A percentile compares a stretch with the other conserved stretches of the same genome.
These are phyloP conservation scores for Anhinga anhinga DNA, from an alignment of 2,113 vertebrate species.

Conservation along the genomic window DNA sequence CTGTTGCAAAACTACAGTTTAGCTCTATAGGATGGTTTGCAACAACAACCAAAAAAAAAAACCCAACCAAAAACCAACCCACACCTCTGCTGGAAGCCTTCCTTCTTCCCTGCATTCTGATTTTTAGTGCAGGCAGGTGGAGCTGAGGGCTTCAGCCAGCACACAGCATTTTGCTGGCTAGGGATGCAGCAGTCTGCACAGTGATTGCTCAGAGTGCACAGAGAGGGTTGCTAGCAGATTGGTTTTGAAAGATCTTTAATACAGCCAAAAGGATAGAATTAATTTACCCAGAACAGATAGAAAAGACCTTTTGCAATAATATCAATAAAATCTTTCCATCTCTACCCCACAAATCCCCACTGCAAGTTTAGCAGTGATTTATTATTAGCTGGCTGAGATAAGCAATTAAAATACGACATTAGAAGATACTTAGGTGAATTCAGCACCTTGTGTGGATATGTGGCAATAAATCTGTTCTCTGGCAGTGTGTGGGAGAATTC, in stretches of 20 bases:
- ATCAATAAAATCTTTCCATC: not conserved
- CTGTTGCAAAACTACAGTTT: not conserved
- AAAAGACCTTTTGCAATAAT: not conserved
- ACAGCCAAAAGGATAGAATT: not conserved
- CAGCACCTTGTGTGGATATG: not conserved
- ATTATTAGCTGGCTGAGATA: not conserved
- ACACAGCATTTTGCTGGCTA: not conserved
- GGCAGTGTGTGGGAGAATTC: slow-evolving; percentile 55
- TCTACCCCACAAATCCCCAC: not conserved
- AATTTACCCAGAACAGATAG: not conserved
- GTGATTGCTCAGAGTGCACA: not conserved
- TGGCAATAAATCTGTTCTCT: slow-evolving; percentile 51
- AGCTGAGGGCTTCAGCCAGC: slow-evolving; percentile 31
- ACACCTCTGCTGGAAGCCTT: not conserved
- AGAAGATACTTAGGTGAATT: not conserved
- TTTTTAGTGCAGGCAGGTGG: slow-evolving; percentile 20
- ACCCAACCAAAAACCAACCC: too few species aligned
- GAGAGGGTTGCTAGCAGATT: not conserved
- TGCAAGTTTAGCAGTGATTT: not conserved
- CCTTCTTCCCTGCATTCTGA: not conserved
- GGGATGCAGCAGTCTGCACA: slow-evolving; percentile 16
- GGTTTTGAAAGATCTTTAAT: not conserved
- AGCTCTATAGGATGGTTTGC: not conserved
- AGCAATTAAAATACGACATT: slow-evolving; percentile 26
- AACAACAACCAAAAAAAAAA: not conserved